These are phyloP conservation scores for Lepas anatifera DNA, from an alignment of 2,888 invertebrate species.

Conservation along the genomic window DNA sequence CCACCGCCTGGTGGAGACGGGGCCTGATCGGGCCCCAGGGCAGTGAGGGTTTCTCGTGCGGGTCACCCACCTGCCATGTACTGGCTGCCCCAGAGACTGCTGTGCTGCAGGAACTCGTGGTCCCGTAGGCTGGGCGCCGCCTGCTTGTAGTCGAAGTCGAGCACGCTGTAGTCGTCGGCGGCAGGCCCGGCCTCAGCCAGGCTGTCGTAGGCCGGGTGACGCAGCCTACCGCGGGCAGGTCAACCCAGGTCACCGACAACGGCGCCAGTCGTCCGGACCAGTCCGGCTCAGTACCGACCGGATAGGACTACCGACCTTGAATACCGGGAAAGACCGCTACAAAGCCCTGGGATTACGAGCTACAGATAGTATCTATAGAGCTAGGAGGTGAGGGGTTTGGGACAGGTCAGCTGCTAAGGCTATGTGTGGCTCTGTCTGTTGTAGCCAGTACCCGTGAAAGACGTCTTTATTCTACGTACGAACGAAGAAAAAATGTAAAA, in stretches of 20 bases:
- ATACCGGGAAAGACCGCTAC: no score
- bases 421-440: no score
- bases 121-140: slow-evolving; percentile 46
- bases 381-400: no score
- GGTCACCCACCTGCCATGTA: slow-evolving; percentile 33
- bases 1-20: not conserved
- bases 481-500: no score
- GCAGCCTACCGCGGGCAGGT: slow-evolving; percentile 12
- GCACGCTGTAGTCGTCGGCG: slow-evolving; percentile 35
- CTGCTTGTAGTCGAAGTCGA: slow-evolving; percentile 24
- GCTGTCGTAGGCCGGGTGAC: slow-evolving; percentile 15
- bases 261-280: not conserved
- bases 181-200: not conserved
- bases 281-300: not conserved
- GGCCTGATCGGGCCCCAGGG: no score
- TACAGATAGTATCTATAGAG: no score
- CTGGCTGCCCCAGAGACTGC: slow-evolving; percentile 56
- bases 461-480: no score
- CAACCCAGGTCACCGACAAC: not conserved
- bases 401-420: no score
- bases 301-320: no score
- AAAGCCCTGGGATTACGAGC: no score
- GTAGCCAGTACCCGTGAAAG: no score
- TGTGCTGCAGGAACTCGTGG: slow-evolving; percentile 76
- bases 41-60: no score